Conservation (phyloP, 1,140 invertebrate genomes). For the Drosophila ambigua region DNA sequence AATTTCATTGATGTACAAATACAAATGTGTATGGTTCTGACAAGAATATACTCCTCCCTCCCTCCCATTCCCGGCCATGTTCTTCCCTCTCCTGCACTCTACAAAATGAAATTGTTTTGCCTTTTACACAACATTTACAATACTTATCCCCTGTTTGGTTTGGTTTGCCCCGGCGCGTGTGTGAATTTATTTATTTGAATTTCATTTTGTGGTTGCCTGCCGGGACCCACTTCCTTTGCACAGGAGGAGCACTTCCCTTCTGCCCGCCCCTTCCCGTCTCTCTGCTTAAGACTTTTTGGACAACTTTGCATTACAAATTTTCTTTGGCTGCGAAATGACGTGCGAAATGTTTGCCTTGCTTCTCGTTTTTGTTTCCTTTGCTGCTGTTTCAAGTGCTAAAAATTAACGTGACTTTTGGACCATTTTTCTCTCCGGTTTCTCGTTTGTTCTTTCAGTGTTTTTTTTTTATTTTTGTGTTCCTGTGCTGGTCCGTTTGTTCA, state of each 20-base stretch:
- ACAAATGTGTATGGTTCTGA: constrained; percentile 16
- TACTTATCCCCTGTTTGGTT: constrained; percentile 20
- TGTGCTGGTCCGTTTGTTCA: constrained; percentile 23
- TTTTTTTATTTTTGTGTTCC: constrained; percentile 17
- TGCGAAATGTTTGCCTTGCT: constrained; percentile 57
- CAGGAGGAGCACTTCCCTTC: not conserved
- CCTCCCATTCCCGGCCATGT: constrained; percentile 2
- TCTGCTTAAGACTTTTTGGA: constrained; percentile 24
- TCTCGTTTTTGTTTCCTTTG: constrained; percentile 2
- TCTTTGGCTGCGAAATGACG: constrained; percentile 53
- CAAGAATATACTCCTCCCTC: not conserved
- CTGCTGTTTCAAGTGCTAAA: constrained; percentile 61
- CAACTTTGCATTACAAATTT: constrained; percentile 78
- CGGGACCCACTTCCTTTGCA: too few relatives aligned
- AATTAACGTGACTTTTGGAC: constrained; percentile 65
- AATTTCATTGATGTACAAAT: constrained; percentile 59
- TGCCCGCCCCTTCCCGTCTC: not conserved
- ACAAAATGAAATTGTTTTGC: constrained; percentile 71
- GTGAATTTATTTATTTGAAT: constrained; percentile 78
- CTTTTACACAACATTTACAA: constrained; percentile 55
- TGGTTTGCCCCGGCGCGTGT: constrained; percentile 47
- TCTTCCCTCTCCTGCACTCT: constrained; percentile 1
- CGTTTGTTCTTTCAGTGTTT: constrained; percentile 12
- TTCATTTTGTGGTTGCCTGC: constrained; percentile 69
- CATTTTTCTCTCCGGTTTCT: constrained; percentile 4